phyloP scores from a whole-genome alignment of 1,140 invertebrate genomes.

The Cyrtorhinus lividipennis region DNA sequence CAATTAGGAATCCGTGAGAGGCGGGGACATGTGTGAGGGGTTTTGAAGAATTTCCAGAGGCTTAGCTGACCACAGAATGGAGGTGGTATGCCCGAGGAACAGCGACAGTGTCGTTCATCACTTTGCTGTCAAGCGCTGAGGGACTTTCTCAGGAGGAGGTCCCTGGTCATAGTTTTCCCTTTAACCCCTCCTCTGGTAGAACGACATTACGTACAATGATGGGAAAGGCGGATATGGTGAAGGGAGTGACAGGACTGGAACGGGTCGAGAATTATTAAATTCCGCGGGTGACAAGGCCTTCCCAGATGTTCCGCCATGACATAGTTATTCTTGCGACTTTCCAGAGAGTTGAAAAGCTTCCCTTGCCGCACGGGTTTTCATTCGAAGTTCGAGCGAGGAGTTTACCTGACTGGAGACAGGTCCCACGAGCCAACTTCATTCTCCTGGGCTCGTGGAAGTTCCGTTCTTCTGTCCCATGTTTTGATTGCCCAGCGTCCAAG shows the following conservation, averaged over 20 bases:
- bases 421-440: no score
- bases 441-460: no score
- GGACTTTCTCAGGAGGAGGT: no score
- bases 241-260: neutral
- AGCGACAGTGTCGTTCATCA: neutral
- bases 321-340: neutral
- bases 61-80: neutral
- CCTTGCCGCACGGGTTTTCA: no score
- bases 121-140: neutral
- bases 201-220: neutral
- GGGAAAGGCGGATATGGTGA: neutral
- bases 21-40: no score
- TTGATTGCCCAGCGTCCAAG: no score
- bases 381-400: no score
- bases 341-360: no score
- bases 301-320: neutral
- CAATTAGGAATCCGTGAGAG: no score
- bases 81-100: neutral
- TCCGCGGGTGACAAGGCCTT: neutral
- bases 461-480: no score
- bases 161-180: neutral
- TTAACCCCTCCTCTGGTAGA: neutral
- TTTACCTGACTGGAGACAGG: no score
- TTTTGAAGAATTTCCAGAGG: no score
- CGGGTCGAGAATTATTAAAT: neutral